Evolutionary conservation across 2,113 vertebrate genomes (phyloP), one percentile per base, ranked within the genome.

Genomic region (Gavia stellata): DNA sequence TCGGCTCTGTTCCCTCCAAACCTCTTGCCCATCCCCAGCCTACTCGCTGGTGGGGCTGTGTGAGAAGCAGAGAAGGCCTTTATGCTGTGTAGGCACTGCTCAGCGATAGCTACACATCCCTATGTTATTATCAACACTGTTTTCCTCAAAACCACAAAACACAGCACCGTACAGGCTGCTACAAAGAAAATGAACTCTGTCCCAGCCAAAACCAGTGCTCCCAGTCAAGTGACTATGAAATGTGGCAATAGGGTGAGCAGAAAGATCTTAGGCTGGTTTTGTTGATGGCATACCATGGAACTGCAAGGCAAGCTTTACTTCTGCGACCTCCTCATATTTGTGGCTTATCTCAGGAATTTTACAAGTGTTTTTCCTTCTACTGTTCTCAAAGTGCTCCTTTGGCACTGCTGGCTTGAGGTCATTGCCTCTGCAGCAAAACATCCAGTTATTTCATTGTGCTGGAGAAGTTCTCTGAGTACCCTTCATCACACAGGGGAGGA

Each of bases 261-360:
- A 78, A 96, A 59, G 0, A 1, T 45, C 42, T 84, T 44, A 36
- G n/a, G 24, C 29, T 87, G 38, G 6, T 95, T 95, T 85, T 96
- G 53, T 66, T 75, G 62, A 52, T 65, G 61, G 38, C 3, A 0
- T 59, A 42, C 34, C 49, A 7, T 33, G 21, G 47, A 79, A 56
- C 18, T 55, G 53, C 34, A 79, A 68, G 49, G 33, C 81, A 82
- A 71, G 14, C 12, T 86, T 95, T 73, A 38, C 50, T 92, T 82
- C n/a, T 3, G 3, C 0, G 2, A 17, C 12, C 36, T 85, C 40
- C 12, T 88, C 67, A 50, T 86, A 73, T 58, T 73, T 96, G 90
- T 88, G 67, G 58, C 63, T 94, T 94, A 90, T 94, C 88, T 96
- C 63, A 63, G 85, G 94, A 93, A 94, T 94, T 88, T 81, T 58